A percentile compares a stretch with the other conserved stretches of the same genome.
phyloP scores from a whole-genome alignment of 2,797 vertebrate species.

The Muscicapa striata region DNA sequence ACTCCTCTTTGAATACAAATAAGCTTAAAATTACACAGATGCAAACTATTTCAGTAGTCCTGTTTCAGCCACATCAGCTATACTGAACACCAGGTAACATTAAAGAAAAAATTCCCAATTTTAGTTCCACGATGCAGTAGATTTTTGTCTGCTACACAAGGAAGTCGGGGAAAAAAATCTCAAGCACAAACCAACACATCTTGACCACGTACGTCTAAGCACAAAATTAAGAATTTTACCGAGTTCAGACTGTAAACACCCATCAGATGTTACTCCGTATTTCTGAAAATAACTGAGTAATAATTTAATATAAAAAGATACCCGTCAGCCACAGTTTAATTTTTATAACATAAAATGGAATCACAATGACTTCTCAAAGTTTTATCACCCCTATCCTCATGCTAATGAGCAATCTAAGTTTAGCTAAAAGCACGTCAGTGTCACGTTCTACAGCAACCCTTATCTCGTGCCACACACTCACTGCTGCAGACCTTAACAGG shows the following conservation, averaged over 20 bases:
- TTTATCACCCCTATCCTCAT: not conserved
- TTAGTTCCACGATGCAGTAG: not conserved
- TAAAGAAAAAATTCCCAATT: not conserved
- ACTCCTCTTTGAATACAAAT: not conserved
- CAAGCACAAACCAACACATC: not conserved
- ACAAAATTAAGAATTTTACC: not conserved
- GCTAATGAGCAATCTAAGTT: not conserved
- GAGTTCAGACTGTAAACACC: not conserved
- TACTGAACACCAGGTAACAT: not conserved
- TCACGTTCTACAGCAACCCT: not conserved
- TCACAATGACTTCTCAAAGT: not conserved
- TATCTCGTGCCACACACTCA: not conserved
- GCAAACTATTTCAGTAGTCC: not conserved
- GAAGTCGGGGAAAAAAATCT: no score
- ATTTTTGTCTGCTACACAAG: not conserved
- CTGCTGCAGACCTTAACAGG: not conserved
- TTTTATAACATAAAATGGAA: not conserved
- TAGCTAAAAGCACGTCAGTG: not conserved
- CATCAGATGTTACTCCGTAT: rapidly evolving
- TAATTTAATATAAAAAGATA: not conserved
- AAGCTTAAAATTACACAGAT: not conserved
- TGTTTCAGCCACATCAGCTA: not conserved
- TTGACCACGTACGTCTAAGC: not conserved
- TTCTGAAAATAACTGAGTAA: not conserved
- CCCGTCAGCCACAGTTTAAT: not conserved